Percentiles rank a stretch among this genome's conserved stretches.
phyloP scores from a whole-genome alignment of 2,797 vertebrate species.

The Calcarius lapponicus region DNA sequence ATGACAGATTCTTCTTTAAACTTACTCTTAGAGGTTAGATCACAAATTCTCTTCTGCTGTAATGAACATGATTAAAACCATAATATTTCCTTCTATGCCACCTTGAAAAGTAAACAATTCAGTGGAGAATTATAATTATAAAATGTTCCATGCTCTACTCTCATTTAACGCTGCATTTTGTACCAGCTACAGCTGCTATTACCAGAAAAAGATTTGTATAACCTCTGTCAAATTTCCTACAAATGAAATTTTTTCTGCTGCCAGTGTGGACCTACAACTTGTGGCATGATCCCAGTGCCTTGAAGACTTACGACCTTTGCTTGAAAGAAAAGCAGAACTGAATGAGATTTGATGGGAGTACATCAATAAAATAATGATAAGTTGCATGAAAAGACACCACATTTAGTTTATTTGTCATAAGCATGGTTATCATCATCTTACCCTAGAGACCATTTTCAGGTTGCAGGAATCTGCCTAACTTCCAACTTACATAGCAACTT shows the following conservation, averaged over 20 bases:
- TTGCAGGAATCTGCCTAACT: background rate
- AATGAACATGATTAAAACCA: background rate
- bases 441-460: background rate
- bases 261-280: accelerated
- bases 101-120: background rate
- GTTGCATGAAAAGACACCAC: background rate
- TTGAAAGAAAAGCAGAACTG: background rate
- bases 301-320: background rate
- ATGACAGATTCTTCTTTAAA: background rate
- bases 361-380: background rate
- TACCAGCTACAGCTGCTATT: background rate
- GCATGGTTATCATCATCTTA: background rate
- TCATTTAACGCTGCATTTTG: background rate
- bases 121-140: background rate
- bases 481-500: background rate
- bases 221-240: background rate
- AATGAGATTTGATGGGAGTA: background rate
- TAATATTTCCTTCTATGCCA: background rate
- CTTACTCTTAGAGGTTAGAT: background rate
- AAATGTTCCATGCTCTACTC: background rate
- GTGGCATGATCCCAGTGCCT: background rate
- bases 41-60: background rate
- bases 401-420: background rate
- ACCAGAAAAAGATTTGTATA: background rate
- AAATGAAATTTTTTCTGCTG: background rate